Percentiles rank a stretch among this genome's conserved stretches.
phyloP scores from a whole-genome alignment of 2,113 vertebrate species.

The Podarcis cretensis region DNA sequence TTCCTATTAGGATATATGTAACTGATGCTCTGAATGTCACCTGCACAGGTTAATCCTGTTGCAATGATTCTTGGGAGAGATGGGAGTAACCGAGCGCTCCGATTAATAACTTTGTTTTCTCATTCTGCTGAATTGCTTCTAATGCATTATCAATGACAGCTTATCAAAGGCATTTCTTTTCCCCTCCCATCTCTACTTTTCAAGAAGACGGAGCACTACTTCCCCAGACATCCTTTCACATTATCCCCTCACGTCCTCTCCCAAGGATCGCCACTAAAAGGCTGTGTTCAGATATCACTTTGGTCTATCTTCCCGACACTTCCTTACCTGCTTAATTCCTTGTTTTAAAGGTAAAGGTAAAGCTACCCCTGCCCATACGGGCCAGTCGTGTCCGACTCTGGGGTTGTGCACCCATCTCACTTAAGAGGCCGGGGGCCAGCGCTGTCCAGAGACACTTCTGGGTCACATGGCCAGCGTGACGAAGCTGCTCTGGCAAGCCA shows the following conservation, averaged over 20 bases:
- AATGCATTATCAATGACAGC: constrained; percentile 32
- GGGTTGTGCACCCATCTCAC: too few species aligned
- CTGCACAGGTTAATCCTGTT: constrained; percentile 25
- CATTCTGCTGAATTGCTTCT: constrained; percentile 21
- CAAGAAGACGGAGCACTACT: constrained; percentile 22
- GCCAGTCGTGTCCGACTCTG: too few species aligned
- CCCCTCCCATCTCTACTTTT: neutral
- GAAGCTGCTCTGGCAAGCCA: too few species aligned
- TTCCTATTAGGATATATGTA: neutral
- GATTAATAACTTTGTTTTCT: constrained; percentile 40
- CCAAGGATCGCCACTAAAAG: too few species aligned
- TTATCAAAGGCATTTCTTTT: constrained; percentile 20
- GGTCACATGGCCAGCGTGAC: too few species aligned
- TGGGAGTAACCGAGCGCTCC: neutral
- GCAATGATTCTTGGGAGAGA: constrained; percentile 7
- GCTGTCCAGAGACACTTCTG: too few species aligned
- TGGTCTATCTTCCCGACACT: too few species aligned
- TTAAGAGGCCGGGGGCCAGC: too few species aligned
- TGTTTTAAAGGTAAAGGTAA: too few species aligned
- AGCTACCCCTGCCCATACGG: too few species aligned
- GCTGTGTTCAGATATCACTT: too few species aligned
- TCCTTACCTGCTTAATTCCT: too few species aligned
- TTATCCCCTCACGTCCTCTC: neutral
- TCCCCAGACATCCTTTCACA: neutral
- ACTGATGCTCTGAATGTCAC: constrained; percentile 30